Conservation (phyloP, 2,888 invertebrate species). For the Acholoe squamosa region DNA sequence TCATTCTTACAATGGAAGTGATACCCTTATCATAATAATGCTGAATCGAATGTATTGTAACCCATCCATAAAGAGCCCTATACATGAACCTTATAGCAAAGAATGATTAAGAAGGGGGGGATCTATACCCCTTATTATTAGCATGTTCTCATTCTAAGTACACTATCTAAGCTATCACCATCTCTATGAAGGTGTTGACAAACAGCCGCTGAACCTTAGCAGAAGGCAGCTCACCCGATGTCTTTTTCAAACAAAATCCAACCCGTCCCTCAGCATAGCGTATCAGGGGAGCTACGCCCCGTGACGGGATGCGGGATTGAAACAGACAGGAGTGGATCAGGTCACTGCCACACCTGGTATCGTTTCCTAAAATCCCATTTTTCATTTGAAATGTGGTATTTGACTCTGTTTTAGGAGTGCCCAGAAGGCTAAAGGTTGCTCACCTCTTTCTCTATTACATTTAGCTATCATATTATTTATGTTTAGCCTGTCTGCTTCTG, state of each 20-base stretch:
- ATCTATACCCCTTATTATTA: neutral
- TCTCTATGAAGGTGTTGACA: neutral
- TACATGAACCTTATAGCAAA: too few species aligned
- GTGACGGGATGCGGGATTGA: slow-evolving; percentile 12
- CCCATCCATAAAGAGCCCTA: too few species aligned
- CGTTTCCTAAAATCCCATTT: slow-evolving; percentile 24
- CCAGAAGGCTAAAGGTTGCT: too few species aligned
- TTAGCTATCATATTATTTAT: too few species aligned
- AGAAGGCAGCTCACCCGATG: neutral
- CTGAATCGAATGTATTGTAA: too few species aligned
- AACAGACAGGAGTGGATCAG: slow-evolving; percentile 29
- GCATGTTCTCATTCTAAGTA: neutral
- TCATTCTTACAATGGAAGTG: too few species aligned
- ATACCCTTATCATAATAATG: too few species aligned
- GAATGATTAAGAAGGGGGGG: too few species aligned
- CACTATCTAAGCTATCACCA: too few species aligned
- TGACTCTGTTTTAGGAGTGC: neutral
- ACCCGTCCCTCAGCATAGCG: neutral
- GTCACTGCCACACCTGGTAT: slow-evolving; percentile 32
- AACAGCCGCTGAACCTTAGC: slow-evolving; percentile 6
- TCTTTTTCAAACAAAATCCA: neutral
- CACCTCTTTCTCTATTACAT: too few species aligned
- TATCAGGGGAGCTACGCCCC: neutral
- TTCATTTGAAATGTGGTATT: neutral
- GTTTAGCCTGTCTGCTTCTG: neutral